Evolutionary conservation across 2,888 invertebrate genomes (phyloP), one percentile per base, ranked within the genome.

Genomic region (Drosophila kuntzei): DNA sequence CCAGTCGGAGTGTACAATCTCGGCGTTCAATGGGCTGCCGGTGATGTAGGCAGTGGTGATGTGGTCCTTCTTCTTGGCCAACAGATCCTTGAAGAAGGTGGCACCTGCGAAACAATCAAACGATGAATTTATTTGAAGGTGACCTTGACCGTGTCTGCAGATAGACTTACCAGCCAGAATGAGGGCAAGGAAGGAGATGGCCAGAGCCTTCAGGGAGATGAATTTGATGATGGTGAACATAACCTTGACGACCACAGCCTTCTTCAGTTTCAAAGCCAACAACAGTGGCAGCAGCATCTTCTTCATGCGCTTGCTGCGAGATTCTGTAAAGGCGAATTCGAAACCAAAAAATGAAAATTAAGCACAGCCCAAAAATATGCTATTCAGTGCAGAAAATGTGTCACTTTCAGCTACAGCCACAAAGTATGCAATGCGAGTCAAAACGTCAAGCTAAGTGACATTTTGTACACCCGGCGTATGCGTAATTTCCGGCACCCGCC

Each of bases 131-230:
- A 36, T 11, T 32, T 29, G 34, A 3, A 27, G 18, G 5, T 6
- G 16, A 14, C 18, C 7, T 16, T 9, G 14, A 39, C 12, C 4
- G 12, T 25, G 47, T 37, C 27, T 16, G 14, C 18, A 11, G 34
- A 8, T 55, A 14, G n/a, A 88, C 89, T 88, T 80, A 93, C 94
- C 94, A 22, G 95, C 94, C 37, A 95, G 92, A 36, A 94, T 91
- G 69, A 95, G 92, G 27, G 95, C 94, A 71, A 94, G 92, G 44
- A 95, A 87, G 50, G 95, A 94, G 29, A 94, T 93, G 63, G 94
- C 94, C 57, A 95, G 92, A 58, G 95, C 95, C 91, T 95, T 95
- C 80, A 95, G 93, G 8, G 95, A 94, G 50, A 95, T 93, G 68
- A 95, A 91, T n/a, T 94, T 94, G 46, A 95, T 93, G 61, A 94